A percentile compares a stretch with the other conserved stretches of the same genome.
Conservation (phyloP, 1,140 invertebrate species). For the Cotesia chilonis region DNA sequence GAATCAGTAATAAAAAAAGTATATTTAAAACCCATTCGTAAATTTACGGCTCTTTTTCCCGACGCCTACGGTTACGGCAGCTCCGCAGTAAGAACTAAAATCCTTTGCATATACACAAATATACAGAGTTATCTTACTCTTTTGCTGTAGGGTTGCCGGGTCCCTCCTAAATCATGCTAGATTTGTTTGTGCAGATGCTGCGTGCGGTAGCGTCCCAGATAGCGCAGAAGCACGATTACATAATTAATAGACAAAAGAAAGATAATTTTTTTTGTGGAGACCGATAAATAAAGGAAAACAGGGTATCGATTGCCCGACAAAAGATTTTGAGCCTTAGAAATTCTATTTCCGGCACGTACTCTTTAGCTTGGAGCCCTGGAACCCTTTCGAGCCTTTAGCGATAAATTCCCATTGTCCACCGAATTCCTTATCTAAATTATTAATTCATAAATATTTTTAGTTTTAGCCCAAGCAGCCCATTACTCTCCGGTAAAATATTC, state of each 20-base stretch:
- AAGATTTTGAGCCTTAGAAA: too few relatives aligned
- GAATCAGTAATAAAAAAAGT: too few relatives aligned
- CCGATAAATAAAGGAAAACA: too few relatives aligned
- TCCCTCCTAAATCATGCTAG: slow-evolving; percentile 43
- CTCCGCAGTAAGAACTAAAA: slow-evolving; percentile 45
- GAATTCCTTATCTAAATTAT: too few relatives aligned
- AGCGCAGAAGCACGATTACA: not conserved
- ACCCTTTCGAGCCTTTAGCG: too few relatives aligned
- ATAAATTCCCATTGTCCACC: too few relatives aligned
- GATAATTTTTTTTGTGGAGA: too few relatives aligned
- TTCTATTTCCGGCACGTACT: too few relatives aligned
- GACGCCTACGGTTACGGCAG: slow-evolving; percentile 33
- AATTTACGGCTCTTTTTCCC: not conserved
- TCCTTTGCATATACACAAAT: slow-evolving; percentile 1
- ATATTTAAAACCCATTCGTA: too few relatives aligned
- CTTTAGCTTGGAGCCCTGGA: too few relatives aligned
- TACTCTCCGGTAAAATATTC: not conserved
- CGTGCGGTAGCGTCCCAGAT: slow-evolving; percentile 30
- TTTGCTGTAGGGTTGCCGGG: slow-evolving; percentile 29
- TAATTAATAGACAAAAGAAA: too few relatives aligned
- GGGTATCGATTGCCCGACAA: too few relatives aligned
- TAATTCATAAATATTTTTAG: not conserved
- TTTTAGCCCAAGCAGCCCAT: not conserved
- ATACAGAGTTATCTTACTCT: slow-evolving; percentile 8
- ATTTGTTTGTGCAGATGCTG: slow-evolving; percentile 49